These are phyloP conservation scores for Apodemia hepburni DNA, from an alignment of 2,888 invertebrate species.

Conservation along the genomic window DNA sequence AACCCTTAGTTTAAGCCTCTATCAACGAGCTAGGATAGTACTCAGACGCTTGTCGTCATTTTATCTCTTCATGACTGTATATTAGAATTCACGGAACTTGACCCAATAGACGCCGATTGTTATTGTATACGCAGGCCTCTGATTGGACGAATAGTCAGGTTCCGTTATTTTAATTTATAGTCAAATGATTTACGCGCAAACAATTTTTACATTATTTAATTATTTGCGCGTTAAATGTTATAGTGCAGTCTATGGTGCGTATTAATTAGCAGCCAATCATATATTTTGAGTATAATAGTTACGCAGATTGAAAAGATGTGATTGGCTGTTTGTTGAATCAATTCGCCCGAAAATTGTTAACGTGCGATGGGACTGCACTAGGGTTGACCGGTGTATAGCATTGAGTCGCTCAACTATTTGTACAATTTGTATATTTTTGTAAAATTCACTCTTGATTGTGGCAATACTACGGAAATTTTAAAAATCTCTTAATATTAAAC, in stretches of 20 bases:
- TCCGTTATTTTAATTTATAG: slow-evolving; percentile 8
- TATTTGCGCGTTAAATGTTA: slow-evolving; percentile 2
- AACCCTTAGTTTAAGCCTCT: slow-evolving; percentile 53
- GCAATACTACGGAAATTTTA: slow-evolving; percentile 72
- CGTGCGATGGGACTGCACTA: slow-evolving; percentile 29
- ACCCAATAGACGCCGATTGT: background rate
- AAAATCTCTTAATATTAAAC: slow-evolving; percentile 63
- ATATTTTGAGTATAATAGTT: background rate
- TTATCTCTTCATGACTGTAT: slow-evolving; percentile 17
- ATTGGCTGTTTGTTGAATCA: background rate
- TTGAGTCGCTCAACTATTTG: slow-evolving; percentile 70
- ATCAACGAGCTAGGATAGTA: slow-evolving; percentile 72
- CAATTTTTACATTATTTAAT: background rate
- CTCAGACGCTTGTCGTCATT: slow-evolving; percentile 21
- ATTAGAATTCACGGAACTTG: background rate
- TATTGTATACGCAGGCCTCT: background rate
- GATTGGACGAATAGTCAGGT: background rate
- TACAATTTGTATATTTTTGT: slow-evolving; percentile 79
- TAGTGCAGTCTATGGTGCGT: background rate
- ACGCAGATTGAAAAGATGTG: background rate
- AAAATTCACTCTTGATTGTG: slow-evolving; percentile 73
- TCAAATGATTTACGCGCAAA: slow-evolving; percentile 4
- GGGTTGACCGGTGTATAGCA: slow-evolving; percentile 53
- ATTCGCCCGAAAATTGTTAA: background rate
- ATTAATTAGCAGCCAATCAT: background rate